phyloP scores from a whole-genome alignment of 2,888 invertebrate genomes.

The Xylota segnis region DNA sequence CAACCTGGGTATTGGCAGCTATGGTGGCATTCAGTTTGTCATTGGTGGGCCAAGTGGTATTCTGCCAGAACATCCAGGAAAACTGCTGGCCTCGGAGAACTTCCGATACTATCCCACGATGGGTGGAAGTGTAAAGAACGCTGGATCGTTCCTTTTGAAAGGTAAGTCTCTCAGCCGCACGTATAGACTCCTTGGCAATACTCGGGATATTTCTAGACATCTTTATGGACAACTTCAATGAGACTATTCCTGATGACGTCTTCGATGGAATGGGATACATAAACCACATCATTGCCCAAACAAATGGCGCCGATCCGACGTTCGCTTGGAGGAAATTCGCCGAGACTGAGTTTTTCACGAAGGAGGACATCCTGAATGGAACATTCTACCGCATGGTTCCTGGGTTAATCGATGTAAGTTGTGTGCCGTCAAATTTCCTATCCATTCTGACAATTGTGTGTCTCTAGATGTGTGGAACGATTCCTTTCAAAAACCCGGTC shows the following conservation, averaged over 20 bases:
- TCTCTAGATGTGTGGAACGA: slow-evolving; percentile 81
- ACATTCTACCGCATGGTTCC: slow-evolving; percentile 85
- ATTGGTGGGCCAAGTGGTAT: slow-evolving; percentile 83
- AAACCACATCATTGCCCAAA: slow-evolving; percentile 79
- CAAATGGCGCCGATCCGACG: slow-evolving; percentile 84
- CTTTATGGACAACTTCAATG: slow-evolving; percentile 82
- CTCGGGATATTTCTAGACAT: slow-evolving; percentile 79
- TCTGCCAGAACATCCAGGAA: slow-evolving; percentile 82
- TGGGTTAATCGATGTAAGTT: slow-evolving; percentile 85
- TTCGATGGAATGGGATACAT: slow-evolving; percentile 80
- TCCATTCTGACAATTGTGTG: slow-evolving; percentile 1
- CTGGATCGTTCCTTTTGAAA: slow-evolving; percentile 80
- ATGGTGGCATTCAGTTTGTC: slow-evolving; percentile 82
- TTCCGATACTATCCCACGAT: slow-evolving; percentile 79
- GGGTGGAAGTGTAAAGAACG: slow-evolving; percentile 83
- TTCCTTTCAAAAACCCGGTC: slow-evolving; percentile 84
- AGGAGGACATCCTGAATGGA: slow-evolving; percentile 81
- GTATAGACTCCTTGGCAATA: too few species aligned
- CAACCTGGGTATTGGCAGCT: slow-evolving; percentile 80
- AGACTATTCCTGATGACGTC: slow-evolving; percentile 81
- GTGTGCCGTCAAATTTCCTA: not conserved
- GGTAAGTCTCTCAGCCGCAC: slow-evolving; percentile 62
- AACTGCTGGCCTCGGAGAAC: slow-evolving; percentile 77
- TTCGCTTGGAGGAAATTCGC: slow-evolving; percentile 84
- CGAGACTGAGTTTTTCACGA: slow-evolving; percentile 83